These are phyloP conservation scores for Lordiphosa andalusiaca DNA, from an alignment of 2,888 invertebrate genomes.

Conservation along the genomic window DNA sequence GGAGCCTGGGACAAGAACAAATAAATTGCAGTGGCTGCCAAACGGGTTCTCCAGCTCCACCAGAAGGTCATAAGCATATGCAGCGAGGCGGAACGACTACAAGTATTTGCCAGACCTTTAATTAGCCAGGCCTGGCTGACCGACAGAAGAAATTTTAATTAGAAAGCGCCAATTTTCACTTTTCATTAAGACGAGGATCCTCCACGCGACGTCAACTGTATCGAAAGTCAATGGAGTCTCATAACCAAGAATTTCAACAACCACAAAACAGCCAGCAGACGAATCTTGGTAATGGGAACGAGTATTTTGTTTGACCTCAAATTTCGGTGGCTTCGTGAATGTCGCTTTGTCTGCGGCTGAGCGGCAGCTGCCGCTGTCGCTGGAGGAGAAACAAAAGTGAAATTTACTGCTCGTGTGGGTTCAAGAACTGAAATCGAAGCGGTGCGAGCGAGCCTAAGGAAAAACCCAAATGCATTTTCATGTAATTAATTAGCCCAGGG, in stretches of 20 bases:
- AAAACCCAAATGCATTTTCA: constrained; percentile 58
- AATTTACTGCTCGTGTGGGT: constrained; percentile 60
- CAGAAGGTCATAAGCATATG: constrained; percentile 37
- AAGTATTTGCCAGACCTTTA: constrained; percentile 58
- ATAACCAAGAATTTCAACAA: constrained; percentile 49
- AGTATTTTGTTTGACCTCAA: constrained; percentile 61
- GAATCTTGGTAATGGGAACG: constrained; percentile 58
- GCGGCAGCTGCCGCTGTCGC: constrained; percentile 6
- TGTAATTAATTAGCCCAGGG: constrained; percentile 35
- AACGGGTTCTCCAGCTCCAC: constrained; percentile 33
- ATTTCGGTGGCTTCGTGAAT: constrained; percentile 58
- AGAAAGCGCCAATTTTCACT: constrained; percentile 52
- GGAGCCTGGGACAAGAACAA: constrained; percentile 27
- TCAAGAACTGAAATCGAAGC: constrained; percentile 64
- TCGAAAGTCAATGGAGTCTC: too few relatives aligned
- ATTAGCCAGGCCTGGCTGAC: constrained; percentile 65
- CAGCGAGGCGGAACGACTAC: constrained; percentile 18
- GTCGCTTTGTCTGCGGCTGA: constrained; percentile 55
- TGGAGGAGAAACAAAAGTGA: constrained; percentile 65
- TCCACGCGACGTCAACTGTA: not conserved
- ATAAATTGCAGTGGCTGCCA: constrained; percentile 26
- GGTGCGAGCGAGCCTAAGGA: constrained; percentile 14
- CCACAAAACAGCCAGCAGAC: constrained; percentile 22
- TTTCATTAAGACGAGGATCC: constrained; percentile 43
- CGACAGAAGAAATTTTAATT: constrained; percentile 27